A percentile compares a stretch with the other conserved stretches of the same genome.
Conservation (phyloP, 2,888 invertebrate genomes). For the Antitype chi region DNA sequence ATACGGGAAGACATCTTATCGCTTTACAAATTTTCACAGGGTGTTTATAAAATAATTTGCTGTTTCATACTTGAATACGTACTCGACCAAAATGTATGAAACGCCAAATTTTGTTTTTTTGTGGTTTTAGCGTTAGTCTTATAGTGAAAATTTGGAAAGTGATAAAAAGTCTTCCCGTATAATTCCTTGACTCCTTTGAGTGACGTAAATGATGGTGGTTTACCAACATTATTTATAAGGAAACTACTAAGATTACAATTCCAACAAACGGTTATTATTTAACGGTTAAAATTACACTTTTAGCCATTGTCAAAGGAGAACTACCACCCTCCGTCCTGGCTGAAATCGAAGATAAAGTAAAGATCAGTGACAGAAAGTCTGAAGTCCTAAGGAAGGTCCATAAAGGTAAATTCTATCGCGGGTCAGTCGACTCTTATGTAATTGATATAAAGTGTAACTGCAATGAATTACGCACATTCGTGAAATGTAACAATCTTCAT, state of each 20-base stretch:
- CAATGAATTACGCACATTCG: background rate
- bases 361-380: conserved; percentile 30
- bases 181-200: background rate
- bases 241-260: conserved; percentile 1
- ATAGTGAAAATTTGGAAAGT: too few species aligned
- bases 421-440: background rate
- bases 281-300: conserved; percentile 9
- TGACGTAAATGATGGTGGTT: background rate
- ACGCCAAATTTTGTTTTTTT: too few species aligned
- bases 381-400: conserved; percentile 40
- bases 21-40: too few species aligned
- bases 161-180: too few species aligned
- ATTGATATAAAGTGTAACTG: background rate
- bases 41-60: too few species aligned
- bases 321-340: conserved; percentile 32
- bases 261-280: background rate
- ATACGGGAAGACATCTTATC: background rate
- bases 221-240: background rate
- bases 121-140: too few species aligned
- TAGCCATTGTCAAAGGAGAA: conserved; percentile 31
- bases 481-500: background rate
- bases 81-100: too few species aligned
- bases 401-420: conserved; percentile 21
- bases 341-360: conserved; percentile 36
- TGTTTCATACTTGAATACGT: too few species aligned